phyloP scores from a whole-genome alignment of 2,113 vertebrate species.

The Semicossyphus pulcher region DNA sequence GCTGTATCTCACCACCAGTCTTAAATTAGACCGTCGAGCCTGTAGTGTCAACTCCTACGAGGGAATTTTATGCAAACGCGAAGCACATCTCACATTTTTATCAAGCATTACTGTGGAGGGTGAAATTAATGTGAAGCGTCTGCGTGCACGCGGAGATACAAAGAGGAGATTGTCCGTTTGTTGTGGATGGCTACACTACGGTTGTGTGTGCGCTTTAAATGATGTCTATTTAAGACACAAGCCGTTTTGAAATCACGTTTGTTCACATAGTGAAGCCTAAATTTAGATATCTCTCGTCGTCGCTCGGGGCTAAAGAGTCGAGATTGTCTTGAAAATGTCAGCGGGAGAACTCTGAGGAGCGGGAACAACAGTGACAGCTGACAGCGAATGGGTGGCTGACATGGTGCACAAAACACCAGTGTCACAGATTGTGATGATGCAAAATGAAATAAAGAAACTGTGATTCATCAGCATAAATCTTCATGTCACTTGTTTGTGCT shows the following conservation, averaged over 20 bases:
- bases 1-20: slow-evolving; percentile 41
- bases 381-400: slow-evolving; percentile 28
- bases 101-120: slow-evolving; percentile 13
- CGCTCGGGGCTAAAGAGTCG: slow-evolving; percentile 27
- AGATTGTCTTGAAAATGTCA: slow-evolving; percentile 40
- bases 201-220: slow-evolving; percentile 3
- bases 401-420: slow-evolving; percentile 37
- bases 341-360: slow-evolving; percentile 10
- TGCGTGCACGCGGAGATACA: slow-evolving; percentile 12
- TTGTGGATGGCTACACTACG: background rate
- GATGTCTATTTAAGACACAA: background rate
- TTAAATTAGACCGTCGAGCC: slow-evolving; percentile 50
- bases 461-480: slow-evolving; percentile 29
- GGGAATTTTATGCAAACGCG: slow-evolving; percentile 9
- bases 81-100: slow-evolving; percentile 14
- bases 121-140: slow-evolving; percentile 9
- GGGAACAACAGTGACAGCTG: slow-evolving; percentile 27
- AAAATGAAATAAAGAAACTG: slow-evolving; percentile 39
- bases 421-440: slow-evolving; percentile 31
- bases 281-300: slow-evolving; percentile 29
- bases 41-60: slow-evolving; percentile 27
- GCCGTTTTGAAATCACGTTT: slow-evolving; percentile 14
- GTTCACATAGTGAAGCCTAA: slow-evolving; percentile 15
- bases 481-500: background rate
- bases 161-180: slow-evolving; percentile 30